Evolutionary conservation across 2,113 vertebrate genomes (phyloP), one percentile per base, ranked within the genome.

Genomic region (Acrocephalus arundinaceus): DNA sequence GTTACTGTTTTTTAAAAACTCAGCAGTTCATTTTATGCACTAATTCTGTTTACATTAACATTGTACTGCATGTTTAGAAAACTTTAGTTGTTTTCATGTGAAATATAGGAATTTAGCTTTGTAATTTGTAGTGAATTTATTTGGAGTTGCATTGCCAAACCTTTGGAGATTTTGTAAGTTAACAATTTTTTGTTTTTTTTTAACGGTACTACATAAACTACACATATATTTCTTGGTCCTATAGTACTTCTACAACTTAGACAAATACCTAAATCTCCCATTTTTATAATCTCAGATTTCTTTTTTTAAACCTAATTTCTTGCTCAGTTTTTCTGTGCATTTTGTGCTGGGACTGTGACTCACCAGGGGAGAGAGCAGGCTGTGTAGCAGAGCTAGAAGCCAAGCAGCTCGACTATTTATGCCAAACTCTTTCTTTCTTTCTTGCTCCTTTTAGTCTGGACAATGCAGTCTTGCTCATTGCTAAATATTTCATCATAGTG

Each of bases 401-500:
- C 28, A 54, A 93, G 55, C 83, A 96, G 52, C 35, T 72, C 45
- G 20, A 75, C 15, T 88, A 48, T 78, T 94, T 78, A 59, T 68
- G 66, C 61, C 76, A 92, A 89, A 55, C 25, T 59, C 57, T 48
- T 23, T 61, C 25, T 46, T n/a, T 46, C 59, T 66, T 76, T 70
- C 66, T 76, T 85, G 39, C 18, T 85, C 14, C 23, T 84, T 67
- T 90, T 65, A 78, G 65, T 72, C 62, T 51, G 61, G 77, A 51
- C 20, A 74, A 81, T 2, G 4, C n/a, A 45, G 48, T 55, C 63
- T 71, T 78, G 65, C 52, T 67, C 77, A 77, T 88, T 97, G 59
- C 76, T 94, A 83, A 90, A 67, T 86, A 92, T 95, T 94, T 95
- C 76, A 93, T 94, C 84, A 89, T 22, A 75, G 57, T 43, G 28